Evolutionary conservation across 2,888 invertebrate genomes (phyloP), one percentile per base, ranked within the genome.

Genomic region (Spatulosminthurus flaviceps): DNA sequence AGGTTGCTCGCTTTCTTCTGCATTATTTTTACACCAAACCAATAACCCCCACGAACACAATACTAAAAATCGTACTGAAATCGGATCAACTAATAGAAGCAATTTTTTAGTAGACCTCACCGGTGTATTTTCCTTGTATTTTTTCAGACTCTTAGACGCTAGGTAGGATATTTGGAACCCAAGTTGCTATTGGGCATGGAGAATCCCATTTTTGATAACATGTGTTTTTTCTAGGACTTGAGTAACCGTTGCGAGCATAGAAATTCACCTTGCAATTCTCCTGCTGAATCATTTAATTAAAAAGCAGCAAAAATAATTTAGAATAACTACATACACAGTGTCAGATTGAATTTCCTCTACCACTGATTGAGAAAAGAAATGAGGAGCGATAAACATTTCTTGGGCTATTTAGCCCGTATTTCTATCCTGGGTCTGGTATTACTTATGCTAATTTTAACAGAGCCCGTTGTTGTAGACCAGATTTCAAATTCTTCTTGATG

Each of bases 401-500:
- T n/a, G n/a, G n/a, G n/a, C n/a, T n/a, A n/a, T n/a, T n/a, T n/a
- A 43, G 42, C 29, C n/a, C 67, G 24, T n/a, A 24, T 29, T 42
- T 41, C 78, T 61, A 72, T 64, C 64, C 61, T 29, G 28, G 24
- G 34, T 29, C 41, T 75, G 61, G 66, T 66, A n/a, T n/a, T n/a
- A n/a, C n/a, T n/a, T 41, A 75, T 75, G 22, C 9, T 75, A 5
- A 75, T 66, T 41, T 29, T 64, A 41, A 22, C 9, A 34, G 41
- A 66, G 24, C 41, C 66, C 29, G 43, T 43, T 22, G 75, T 66
- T 29, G 64, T 78, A 51, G 81, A 80, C 75, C 81, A 80, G 77
- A 81, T 80, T 80, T 81, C 81, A 77, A 83, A 73, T 21, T 69
- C 74, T 26, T 74, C 94, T 1, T 95, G 95, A n/a, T n/a, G n/a